Percentiles rank a stretch among this genome's conserved stretches.
These are phyloP conservation scores for Cathartes aura DNA, from an alignment of 2,113 vertebrate genomes.

Conservation along the genomic window DNA sequence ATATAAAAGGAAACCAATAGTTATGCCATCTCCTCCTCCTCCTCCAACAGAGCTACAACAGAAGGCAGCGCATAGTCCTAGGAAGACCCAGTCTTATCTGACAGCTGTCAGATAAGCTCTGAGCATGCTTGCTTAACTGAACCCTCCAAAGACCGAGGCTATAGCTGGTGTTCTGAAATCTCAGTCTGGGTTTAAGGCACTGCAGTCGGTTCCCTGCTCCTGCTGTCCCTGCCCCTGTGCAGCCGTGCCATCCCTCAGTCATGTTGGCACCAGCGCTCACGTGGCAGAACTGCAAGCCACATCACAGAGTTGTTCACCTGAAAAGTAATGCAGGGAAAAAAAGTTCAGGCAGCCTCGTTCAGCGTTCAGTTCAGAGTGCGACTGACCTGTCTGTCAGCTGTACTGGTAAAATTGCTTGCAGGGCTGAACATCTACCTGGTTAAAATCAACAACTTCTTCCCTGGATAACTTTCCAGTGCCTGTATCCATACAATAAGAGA, in stretches of 20 bases:
- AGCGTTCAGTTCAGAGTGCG: not conserved
- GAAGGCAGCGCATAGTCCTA: not conserved
- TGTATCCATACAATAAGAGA: not conserved
- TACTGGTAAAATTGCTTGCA: not conserved
- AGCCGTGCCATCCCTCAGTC: not conserved
- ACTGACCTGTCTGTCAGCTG: not conserved
- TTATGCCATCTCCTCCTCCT: not conserved
- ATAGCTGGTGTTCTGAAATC: not conserved
- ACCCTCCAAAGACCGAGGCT: not conserved
- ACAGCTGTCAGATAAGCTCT: not conserved
- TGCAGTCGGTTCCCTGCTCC: not conserved
- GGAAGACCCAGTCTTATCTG: not conserved
- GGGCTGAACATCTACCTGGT: not conserved
- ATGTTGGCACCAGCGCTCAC: not conserved
- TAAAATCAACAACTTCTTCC: not conserved
- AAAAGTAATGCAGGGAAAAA: not conserved
- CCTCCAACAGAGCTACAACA: not conserved
- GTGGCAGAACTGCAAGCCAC: not conserved
- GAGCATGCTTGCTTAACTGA: not conserved
- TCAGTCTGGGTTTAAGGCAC: not conserved
- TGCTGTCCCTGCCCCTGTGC: not conserved
- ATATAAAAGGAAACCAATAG: not conserved
- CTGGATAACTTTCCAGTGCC: not conserved
- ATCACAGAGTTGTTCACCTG: not conserved
- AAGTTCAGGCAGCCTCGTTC: fast-evolving